phyloP scores from a whole-genome alignment of 2,888 invertebrate species.

The Ichneumoninae sp. region DNA sequence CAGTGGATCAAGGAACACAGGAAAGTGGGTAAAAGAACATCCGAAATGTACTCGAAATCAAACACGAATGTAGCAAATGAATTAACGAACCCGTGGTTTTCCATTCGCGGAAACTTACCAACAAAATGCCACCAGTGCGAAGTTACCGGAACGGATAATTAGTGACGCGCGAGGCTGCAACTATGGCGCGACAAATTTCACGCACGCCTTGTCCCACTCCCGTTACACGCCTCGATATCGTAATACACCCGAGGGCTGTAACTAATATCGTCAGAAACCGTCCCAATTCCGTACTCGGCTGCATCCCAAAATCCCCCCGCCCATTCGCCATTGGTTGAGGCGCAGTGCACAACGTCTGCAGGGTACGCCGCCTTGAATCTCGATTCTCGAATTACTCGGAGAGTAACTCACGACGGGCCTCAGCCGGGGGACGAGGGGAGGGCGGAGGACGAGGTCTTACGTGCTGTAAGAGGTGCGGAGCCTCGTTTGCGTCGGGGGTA shows the following conservation, averaged over 20 bases:
- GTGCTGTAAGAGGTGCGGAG: slow-evolving; percentile 38
- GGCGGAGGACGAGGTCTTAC: slow-evolving; percentile 9
- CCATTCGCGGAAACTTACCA: background rate
- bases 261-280: slow-evolving; percentile 13
- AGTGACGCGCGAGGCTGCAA: background rate
- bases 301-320: background rate
- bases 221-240: background rate
- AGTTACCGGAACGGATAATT: background rate
- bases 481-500: slow-evolving; percentile 46
- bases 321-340: background rate
- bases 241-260: background rate
- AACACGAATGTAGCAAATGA: background rate
- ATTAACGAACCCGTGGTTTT: background rate
- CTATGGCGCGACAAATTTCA: background rate
- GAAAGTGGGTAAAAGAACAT: background rate
- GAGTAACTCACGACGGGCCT: slow-evolving; percentile 14
- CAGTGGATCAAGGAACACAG: background rate
- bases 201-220: background rate
- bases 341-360: slow-evolving; percentile 2
- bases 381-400: slow-evolving; percentile 52
- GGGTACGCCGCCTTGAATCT: slow-evolving; percentile 12
- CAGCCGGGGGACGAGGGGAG: background rate
- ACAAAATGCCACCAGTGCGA: background rate
- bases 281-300: background rate
- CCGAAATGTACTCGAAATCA: background rate